phyloP scores from a whole-genome alignment of 2,113 vertebrate species.

The Oryzias javanicus region DNA sequence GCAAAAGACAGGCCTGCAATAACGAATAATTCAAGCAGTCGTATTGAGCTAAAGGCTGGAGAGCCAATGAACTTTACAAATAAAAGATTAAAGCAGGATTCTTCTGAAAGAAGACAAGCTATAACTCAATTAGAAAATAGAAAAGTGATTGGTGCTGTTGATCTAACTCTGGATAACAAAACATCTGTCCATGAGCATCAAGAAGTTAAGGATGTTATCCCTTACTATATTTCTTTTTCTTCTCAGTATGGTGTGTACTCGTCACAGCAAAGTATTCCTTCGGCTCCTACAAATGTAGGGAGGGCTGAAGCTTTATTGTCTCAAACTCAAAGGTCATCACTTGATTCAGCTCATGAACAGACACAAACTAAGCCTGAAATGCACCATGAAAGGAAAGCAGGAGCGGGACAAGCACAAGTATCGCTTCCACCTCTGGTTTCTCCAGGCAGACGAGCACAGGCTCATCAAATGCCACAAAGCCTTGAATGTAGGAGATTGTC shows the following conservation, averaged over 20 bases:
- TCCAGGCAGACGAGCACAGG: slow-evolving; percentile 13
- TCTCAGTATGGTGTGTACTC: slow-evolving; percentile 14
- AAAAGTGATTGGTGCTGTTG: slow-evolving; percentile 60
- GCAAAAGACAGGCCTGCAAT: slow-evolving; percentile 53
- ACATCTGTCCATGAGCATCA: slow-evolving; percentile 13
- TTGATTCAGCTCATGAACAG: slow-evolving; percentile 10
- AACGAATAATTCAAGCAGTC: slow-evolving; percentile 51
- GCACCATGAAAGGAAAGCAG: slow-evolving; percentile 4
- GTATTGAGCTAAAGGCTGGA: slow-evolving; percentile 71
- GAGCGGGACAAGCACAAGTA: background rate
- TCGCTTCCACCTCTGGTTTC: slow-evolving; percentile 13
- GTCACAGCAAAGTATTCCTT: slow-evolving; percentile 23
- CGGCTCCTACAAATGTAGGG: background rate
- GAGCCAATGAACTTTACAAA: slow-evolving; percentile 85
- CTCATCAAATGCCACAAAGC: slow-evolving; percentile 2
- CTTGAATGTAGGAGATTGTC: background rate
- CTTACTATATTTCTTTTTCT: background rate
- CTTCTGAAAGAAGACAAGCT: slow-evolving; percentile 68
- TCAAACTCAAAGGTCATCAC: slow-evolving; percentile 18
- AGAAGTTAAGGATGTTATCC: slow-evolving; percentile 57
- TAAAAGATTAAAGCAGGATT: slow-evolving; percentile 75
- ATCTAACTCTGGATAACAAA: slow-evolving; percentile 75
- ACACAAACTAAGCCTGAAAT: slow-evolving; percentile 21
- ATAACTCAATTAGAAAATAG: slow-evolving; percentile 56
- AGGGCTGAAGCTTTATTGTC: slow-evolving; percentile 16